Evolutionary conservation across 1,140 invertebrate species (phyloP), one percentile per base, ranked within the genome.

Genomic region (Brachionus paranguensis): DNA sequence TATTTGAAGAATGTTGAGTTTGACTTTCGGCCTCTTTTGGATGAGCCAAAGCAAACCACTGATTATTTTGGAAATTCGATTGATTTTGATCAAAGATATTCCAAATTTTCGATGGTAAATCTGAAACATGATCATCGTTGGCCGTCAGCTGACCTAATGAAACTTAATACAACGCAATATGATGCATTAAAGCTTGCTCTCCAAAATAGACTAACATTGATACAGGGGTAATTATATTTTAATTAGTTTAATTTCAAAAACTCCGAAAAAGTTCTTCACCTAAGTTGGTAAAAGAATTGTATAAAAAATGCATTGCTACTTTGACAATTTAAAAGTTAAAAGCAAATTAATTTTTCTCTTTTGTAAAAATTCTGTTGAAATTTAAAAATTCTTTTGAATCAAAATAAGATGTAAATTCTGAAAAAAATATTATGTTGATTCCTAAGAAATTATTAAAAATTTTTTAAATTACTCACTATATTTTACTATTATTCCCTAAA

Each of bases 121-220:
- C 55, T 64, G 4, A 50, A 24, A 20, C 3, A 20, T 68, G 85
- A 68, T n/a, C 50, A 85, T 64, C 8, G 33, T 27, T 89, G 89
- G 87, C 87, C 89, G 0, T 45, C 85, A n/a, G 74, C 85, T 27
- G 78, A 86, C 3, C 65, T 64, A 64, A 81, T 81, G 53, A 68
- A 64, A 14, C 70, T 91, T 17, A 89, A 92, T 86, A 83, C 86
- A 5, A 88, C 89, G 12, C 91, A 92, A 86, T 87, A 86, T 74
- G 84, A 86, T 79, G 91, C 91, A 5, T 76, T 92, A 29, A 85
- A 88, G 72, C 86, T 84, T 6, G 90, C 90, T 7, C 85, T 92
- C 1, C 90, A 87, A 24, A 89, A 88, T 78, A 89, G 91, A 85
- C 79, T 92, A 17, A 88, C 91, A 3, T 89, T 96, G 2, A 95